Percentiles rank a stretch among this genome's conserved stretches.
phyloP scores from a whole-genome alignment of 2,113 vertebrate genomes.

The Willisornis vidua region DNA sequence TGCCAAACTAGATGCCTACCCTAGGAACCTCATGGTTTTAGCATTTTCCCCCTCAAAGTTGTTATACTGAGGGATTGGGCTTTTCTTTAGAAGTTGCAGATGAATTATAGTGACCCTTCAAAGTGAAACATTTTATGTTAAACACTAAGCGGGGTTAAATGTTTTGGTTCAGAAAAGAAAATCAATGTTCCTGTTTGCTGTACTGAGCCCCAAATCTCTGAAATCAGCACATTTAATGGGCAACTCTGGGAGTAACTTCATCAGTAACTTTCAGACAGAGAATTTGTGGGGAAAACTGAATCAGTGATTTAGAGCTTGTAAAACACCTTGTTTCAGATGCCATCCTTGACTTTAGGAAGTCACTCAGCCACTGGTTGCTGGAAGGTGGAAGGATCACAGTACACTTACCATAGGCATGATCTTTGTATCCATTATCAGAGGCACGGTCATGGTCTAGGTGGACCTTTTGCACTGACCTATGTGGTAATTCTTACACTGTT shows the following conservation, averaged over 20 bases:
- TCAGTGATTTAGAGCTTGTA: neutral
- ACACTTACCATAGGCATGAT: neutral
- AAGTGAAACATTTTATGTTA: neutral
- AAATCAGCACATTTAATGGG: neutral
- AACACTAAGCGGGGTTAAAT: neutral
- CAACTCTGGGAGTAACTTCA: neutral
- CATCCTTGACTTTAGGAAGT: neutral
- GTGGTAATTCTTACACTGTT: neutral
- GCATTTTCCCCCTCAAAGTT: neutral
- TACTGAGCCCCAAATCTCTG: neutral
- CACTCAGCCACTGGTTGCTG: neutral
- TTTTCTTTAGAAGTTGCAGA: neutral
- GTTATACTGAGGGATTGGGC: neutral
- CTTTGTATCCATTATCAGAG: neutral
- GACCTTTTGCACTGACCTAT: neutral
- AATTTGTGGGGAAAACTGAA: neutral
- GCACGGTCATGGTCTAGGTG: neutral
- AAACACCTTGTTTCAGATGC: neutral
- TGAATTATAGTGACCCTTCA: neutral
- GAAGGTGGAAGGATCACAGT: neutral
- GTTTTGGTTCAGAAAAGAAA: neutral
- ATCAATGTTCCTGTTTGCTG: neutral
- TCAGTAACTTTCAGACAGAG: neutral
- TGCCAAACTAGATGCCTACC: neutral
- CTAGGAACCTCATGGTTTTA: neutral